Base-by-base conservation (phyloP, 2,113 vertebrate species). In the Scatophagus argus region DNA sequence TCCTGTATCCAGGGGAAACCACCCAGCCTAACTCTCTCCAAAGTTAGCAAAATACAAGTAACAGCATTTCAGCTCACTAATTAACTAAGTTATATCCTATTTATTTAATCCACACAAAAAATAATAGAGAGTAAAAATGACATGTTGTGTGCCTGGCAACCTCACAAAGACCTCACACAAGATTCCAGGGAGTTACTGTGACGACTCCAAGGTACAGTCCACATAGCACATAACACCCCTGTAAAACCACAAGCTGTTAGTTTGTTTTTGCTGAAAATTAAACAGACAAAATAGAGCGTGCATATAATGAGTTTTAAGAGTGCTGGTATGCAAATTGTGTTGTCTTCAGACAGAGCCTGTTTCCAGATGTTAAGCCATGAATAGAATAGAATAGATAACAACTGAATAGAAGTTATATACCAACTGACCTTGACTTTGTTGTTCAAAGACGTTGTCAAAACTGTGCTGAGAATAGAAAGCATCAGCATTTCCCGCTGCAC, bases 381-480 rank as follows among this genome's bases (percentile, higher is more conserved):
- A 55, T 19, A 13, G 12, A 77, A 56, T 21, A 49, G 1, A 66
- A 55, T 29, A 29, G 6, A 55, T 34, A 1, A 52, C n/a, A n/a
- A n/a, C n/a, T n/a, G n/a, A n/a, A n/a, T n/a, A n/a, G 17, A 63
- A 51, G 61, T 25, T 21, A 3, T 71, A 19, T 38, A 16, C 6
- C 46, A 16, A 78, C 25, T 77, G 69, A 83, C 82, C 74, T 84
- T 80, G 74, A 47, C 34, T 70, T 82, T 79, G 54, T 77, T 74
- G 61, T 74, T 83, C 23, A 65, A 66, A 66, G 17, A 65, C 4
- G 2, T 47, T 75, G 43, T 68, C 75, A 23, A 70, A 46, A 54
- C 63, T 19, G 8, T 6, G 12, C 16, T 1, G 70, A 54, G 64
- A 70, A 59, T 14, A 55, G 61, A 78, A 65, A 73, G 44, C 39